Percentiles rank a stretch among this genome's conserved stretches.
These are phyloP conservation scores for Ceyx margarethae DNA, from an alignment of 2,113 vertebrate genomes.

Conservation along the genomic window DNA sequence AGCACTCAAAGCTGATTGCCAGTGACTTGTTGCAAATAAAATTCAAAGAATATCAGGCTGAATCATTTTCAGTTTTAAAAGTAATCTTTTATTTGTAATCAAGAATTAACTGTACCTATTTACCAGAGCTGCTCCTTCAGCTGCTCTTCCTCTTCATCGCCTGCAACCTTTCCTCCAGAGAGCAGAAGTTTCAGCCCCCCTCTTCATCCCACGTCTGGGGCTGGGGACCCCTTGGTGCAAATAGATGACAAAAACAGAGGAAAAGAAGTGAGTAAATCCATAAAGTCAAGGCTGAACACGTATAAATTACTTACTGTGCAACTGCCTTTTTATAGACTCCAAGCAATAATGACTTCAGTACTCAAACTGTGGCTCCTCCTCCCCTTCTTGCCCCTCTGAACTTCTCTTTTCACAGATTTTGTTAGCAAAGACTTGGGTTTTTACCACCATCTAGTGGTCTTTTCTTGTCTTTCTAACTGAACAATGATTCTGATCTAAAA, in stretches of 20 bases:
- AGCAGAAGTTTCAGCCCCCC: constrained; percentile 11
- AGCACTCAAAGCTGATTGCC: neutral
- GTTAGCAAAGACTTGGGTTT: neutral
- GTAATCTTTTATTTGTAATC: neutral
- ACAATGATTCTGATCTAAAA: neutral
- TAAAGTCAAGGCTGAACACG: constrained; percentile 16
- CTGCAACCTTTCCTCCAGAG: neutral
- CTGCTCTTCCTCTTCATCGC: neutral
- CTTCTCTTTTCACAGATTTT: neutral
- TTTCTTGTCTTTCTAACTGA: neutral
- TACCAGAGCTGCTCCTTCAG: constrained; percentile 30
- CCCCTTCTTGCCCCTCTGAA: neutral
- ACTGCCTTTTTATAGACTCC: constrained; percentile 65
- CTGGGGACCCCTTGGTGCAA: neutral
- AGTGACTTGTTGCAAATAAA: neutral
- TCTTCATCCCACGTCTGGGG: neutral
- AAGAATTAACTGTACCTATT: constrained; percentile 51
- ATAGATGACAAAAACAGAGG: constrained; percentile 3
- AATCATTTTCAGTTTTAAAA: neutral
- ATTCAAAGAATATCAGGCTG: neutral
- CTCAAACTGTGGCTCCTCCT: constrained; percentile 49
- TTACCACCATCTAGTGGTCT: constrained; percentile 70
- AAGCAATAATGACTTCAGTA: constrained; percentile 55
- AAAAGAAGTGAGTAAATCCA: constrained; percentile 40
- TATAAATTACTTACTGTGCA: constrained; percentile 52